Conservation (phyloP, 2,113 vertebrate species). For the Erpornis zantholeuca region DNA sequence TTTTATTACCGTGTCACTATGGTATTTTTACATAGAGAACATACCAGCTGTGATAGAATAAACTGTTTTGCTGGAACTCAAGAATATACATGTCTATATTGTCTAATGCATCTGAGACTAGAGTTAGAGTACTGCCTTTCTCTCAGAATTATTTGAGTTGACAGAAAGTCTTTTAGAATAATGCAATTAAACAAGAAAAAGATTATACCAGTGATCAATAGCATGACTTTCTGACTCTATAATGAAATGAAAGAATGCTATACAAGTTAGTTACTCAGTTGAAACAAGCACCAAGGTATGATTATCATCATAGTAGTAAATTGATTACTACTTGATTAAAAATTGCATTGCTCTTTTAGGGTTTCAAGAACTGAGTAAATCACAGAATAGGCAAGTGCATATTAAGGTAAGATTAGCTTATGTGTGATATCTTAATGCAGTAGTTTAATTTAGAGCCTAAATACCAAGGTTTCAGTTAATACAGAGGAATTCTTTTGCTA, state of each 20-base stretch:
- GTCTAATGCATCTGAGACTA: not conserved
- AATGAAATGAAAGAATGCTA: not conserved
- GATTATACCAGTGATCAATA: not conserved
- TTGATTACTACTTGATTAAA: not conserved
- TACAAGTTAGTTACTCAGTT: not conserved
- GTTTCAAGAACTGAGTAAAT: not conserved
- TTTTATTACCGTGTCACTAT: not conserved
- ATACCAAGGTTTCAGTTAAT: not conserved
- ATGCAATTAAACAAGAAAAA: not conserved
- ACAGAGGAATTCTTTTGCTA: not conserved
- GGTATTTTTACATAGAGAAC: not conserved
- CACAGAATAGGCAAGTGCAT: not conserved
- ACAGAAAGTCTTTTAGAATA: not conserved
- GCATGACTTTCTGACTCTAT: not conserved
- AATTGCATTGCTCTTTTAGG: not conserved
- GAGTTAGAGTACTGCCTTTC: not conserved
- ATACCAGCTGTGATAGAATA: not conserved
- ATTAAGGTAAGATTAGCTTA: not conserved
- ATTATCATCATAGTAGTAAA: not conserved
- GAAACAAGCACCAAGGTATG: not conserved
- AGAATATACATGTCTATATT: not conserved
- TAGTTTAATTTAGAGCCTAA: not conserved
- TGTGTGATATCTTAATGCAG: not conserved
- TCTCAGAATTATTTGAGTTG: not conserved
- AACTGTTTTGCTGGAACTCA: not conserved